These are phyloP conservation scores for Hypotaenidia okinawae DNA, from an alignment of 2,797 vertebrate species.

Conservation along the genomic window DNA sequence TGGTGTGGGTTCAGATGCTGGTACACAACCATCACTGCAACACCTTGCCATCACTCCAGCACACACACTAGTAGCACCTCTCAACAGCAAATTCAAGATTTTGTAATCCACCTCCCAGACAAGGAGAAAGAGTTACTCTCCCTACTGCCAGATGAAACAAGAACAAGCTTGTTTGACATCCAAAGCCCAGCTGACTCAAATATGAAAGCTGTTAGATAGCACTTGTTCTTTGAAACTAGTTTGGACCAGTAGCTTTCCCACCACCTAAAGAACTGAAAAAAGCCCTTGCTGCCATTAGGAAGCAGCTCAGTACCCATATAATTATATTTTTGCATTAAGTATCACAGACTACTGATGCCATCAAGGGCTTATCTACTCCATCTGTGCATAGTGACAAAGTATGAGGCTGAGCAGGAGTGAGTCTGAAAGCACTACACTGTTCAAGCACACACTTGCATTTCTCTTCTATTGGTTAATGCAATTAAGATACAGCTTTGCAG, in stretches of 20 bases:
- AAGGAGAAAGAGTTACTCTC: neutral
- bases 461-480: neutral
- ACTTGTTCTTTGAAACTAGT: neutral
- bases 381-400: neutral
- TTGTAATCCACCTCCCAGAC: neutral
- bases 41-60: too few relatives aligned
- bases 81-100: neutral
- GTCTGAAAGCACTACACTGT: neutral
- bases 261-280: neutral
- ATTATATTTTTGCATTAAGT: neutral
- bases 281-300: neutral
- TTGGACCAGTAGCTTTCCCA: neutral
- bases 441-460: neutral
- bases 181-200: neutral
- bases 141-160: neutral
- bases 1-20: fast-evolving
- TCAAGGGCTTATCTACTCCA: neutral
- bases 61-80: neutral
- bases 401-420: neutral
- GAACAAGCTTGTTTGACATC: neutral
- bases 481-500: too few relatives aligned
- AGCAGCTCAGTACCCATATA: neutral
- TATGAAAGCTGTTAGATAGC: neutral
- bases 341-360: neutral
- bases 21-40: too few relatives aligned